These are phyloP conservation scores for Netelia virgata DNA, from an alignment of 2,888 invertebrate species.

Conservation along the genomic window DNA sequence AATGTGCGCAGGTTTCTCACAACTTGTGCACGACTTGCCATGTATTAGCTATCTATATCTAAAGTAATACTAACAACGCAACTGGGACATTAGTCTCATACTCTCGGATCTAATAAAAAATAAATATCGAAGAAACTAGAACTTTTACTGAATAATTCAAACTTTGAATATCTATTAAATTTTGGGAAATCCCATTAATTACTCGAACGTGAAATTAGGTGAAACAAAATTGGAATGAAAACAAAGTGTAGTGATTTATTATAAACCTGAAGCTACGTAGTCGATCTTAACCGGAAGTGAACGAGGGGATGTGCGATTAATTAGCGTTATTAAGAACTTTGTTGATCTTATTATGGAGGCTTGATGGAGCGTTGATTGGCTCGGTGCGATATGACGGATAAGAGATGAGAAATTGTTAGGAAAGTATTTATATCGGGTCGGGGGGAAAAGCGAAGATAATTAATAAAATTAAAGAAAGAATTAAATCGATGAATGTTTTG, in stretches of 20 bases:
- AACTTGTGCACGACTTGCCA: too few species aligned
- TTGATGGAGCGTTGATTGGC: neutral
- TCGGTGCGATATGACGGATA: neutral
- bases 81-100: neutral
- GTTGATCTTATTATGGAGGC: slow-evolving; percentile 1
- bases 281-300: neutral
- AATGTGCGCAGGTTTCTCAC: too few species aligned
- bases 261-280: neutral
- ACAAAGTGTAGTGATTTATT: neutral
- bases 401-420: neutral
- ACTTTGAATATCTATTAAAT: neutral
- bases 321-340: neutral
- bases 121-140: neutral
- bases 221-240: neutral
- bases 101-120: neutral
- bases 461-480: slow-evolving; percentile 6
- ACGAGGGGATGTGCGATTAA: neutral
- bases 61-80: neutral
- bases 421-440: neutral
- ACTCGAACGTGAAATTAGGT: neutral
- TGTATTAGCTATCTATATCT: too few species aligned
- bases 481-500: neutral
- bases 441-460: slow-evolving; percentile 8
- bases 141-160: neutral
- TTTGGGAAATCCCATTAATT: neutral